Conservation (phyloP, 1,140 invertebrate species). For the Coelopa frigida region DNA sequence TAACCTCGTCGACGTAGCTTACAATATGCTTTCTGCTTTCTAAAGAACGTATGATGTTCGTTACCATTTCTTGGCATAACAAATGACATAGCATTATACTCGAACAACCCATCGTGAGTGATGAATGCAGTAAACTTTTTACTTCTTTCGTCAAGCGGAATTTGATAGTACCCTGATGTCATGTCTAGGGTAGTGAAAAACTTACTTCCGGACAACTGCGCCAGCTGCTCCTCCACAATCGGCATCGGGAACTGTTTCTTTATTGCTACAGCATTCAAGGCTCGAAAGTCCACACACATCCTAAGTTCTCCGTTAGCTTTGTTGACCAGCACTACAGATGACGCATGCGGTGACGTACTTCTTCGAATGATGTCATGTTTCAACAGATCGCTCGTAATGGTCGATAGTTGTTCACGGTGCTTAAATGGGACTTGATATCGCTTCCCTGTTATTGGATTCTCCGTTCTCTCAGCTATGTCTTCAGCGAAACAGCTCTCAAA, state of each 20-base stretch:
- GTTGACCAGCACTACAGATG: slow-evolving; percentile 45
- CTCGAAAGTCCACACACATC: slow-evolving; percentile 8
- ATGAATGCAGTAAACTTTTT: slow-evolving; percentile 44
- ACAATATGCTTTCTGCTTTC: slow-evolving; percentile 8
- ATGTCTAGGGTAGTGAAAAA: slow-evolving; percentile 36
- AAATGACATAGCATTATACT: slow-evolving; percentile 24
- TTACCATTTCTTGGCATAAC: slow-evolving; percentile 34
- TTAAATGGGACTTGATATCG: slow-evolving; percentile 15
- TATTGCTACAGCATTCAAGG: slow-evolving; percentile 1
- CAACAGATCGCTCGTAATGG: slow-evolving; percentile 26
- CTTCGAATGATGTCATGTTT: slow-evolving; percentile 37
- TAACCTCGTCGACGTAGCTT: slow-evolving; percentile 26
- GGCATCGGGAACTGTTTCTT: slow-evolving; percentile 2
- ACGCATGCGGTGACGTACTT: not conserved
- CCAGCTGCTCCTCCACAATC: slow-evolving; percentile 1
- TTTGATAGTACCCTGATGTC: slow-evolving; percentile 47
- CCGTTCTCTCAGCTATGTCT: slow-evolving; percentile 3
- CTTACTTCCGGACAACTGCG: slow-evolving; percentile 19
- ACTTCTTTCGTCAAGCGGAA: slow-evolving; percentile 34
- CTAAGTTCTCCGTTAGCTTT: slow-evolving; percentile 42
- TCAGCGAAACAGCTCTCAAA: no score
- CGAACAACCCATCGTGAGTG: slow-evolving; percentile 24
- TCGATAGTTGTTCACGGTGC: slow-evolving; percentile 12
- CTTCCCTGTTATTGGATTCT: slow-evolving; percentile 14
- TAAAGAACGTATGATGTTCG: slow-evolving; percentile 27